A percentile compares a stretch with the other conserved stretches of the same genome.
These are phyloP conservation scores for Yponomeuta evonymella DNA, from an alignment of 2,888 invertebrate species.

Conservation along the genomic window DNA sequence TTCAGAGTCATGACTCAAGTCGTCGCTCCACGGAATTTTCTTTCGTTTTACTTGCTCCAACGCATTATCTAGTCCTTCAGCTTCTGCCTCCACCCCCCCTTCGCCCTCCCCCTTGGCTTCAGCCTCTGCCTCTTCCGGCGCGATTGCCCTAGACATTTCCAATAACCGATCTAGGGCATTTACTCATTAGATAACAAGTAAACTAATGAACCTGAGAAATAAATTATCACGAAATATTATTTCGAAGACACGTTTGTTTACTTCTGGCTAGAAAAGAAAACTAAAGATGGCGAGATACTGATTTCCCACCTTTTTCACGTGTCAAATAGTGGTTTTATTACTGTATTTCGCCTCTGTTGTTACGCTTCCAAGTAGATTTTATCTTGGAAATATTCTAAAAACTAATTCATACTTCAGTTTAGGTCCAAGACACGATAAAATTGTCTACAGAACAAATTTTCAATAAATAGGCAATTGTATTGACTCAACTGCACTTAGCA, in stretches of 20 bases:
- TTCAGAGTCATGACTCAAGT: conserved; percentile 67
- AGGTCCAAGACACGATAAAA: not conserved
- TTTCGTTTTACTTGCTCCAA: conserved; percentile 32
- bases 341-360: not conserved
- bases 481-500: not conserved
- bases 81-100: not conserved
- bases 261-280: not conserved
- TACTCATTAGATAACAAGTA: not conserved
- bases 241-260: not conserved
- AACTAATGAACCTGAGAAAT: not conserved
- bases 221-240: not conserved
- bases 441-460: not conserved
- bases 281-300: not conserved
- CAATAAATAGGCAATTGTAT: not conserved
- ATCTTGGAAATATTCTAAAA: not conserved
- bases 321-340: not conserved
- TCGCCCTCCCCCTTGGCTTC: too few species aligned
- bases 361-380: not conserved
- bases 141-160: not conserved
- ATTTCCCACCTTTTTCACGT: not conserved
- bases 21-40: conserved; percentile 69
- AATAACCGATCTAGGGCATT: not conserved
- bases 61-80: not conserved
- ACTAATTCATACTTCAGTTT: not conserved
- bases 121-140: too few species aligned